These are phyloP conservation scores for Drosophila birchii DNA, from an alignment of 2,888 invertebrate genomes.

Conservation along the genomic window DNA sequence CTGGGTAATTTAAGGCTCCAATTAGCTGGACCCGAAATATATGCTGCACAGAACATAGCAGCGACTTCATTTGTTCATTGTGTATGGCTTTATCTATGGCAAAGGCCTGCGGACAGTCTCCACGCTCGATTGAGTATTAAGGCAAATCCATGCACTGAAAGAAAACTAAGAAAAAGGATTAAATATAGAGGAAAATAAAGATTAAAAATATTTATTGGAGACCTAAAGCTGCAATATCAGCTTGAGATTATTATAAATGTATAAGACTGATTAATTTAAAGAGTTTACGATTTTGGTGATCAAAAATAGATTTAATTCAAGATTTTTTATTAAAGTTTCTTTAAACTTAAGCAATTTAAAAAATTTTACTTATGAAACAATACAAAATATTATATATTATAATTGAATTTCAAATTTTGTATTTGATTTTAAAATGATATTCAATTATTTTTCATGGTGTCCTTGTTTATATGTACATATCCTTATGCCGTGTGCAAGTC, in stretches of 20 bases:
- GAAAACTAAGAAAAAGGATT: not conserved
- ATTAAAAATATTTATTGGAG: not conserved
- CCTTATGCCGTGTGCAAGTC: conserved; percentile 4
- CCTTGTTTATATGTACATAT: not conserved
- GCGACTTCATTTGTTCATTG: conserved; percentile 64
- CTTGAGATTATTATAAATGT: not conserved
- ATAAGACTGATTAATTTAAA: not conserved
- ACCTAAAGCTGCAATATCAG: not conserved
- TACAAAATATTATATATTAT: not conserved
- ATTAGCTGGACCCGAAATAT: conserved; percentile 66
- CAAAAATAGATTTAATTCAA: not conserved
- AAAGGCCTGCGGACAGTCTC: conserved; percentile 41
- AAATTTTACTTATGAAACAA: not conserved
- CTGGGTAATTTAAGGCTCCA: conserved; percentile 66
- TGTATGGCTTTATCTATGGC: conserved; percentile 59
- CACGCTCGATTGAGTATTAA: conserved; percentile 51
- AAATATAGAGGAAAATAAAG: conserved; percentile 13
- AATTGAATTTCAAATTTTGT: not conserved
- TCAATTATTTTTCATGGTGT: not conserved
- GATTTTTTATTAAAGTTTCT: not conserved
- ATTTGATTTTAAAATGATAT: too few species aligned
- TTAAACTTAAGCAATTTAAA: not conserved
- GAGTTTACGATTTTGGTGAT: not conserved
- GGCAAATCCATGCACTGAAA: conserved; percentile 18
- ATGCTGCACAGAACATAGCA: conserved; percentile 45